Evolutionary conservation across 2,888 invertebrate species (phyloP).

Genomic region (Acanthoscelides obtectus): DNA sequence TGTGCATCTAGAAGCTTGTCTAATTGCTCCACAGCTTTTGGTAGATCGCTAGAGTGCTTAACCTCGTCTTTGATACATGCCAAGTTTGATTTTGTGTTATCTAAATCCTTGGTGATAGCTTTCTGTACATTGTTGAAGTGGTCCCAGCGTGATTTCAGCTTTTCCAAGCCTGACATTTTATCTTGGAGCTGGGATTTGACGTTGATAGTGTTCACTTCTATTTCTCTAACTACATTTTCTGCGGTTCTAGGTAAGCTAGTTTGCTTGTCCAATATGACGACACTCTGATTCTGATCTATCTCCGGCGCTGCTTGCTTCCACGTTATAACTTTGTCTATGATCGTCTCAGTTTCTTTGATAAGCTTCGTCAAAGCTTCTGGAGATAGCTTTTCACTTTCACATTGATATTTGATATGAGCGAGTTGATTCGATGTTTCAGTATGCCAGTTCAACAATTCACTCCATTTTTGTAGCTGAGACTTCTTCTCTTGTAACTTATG

Average conservation of each 20-base stretch:
- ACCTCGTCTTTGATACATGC: constrained; percentile 54
- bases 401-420: constrained; percentile 73
- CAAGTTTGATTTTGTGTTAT: constrained; percentile 54
- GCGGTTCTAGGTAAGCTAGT: constrained; percentile 70
- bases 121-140: constrained; percentile 70
- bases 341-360: constrained; percentile 63
- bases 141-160: constrained; percentile 70
- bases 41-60: constrained; percentile 49
- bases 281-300: constrained; percentile 63
- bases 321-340: constrained; percentile 61
- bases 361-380: constrained; percentile 67
- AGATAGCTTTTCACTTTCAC: constrained; percentile 68
- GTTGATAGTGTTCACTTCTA: constrained; percentile 66
- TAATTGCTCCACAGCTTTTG: constrained; percentile 51
- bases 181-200: constrained; percentile 62
- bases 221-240: constrained; percentile 64
- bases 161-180: constrained; percentile 64
- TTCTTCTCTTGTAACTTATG: constrained; percentile 71
- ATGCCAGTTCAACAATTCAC: constrained; percentile 76
- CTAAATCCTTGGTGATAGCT: constrained; percentile 61
- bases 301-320: constrained; percentile 68
- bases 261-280: constrained; percentile 66
- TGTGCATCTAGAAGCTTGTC: constrained; percentile 51
- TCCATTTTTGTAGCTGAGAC: constrained; percentile 73
- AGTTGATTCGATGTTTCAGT: constrained; percentile 75